Evolutionary conservation across 2,888 invertebrate species (phyloP), one percentile per base, ranked within the genome.

Genomic region (Melinaea menophilus): DNA sequence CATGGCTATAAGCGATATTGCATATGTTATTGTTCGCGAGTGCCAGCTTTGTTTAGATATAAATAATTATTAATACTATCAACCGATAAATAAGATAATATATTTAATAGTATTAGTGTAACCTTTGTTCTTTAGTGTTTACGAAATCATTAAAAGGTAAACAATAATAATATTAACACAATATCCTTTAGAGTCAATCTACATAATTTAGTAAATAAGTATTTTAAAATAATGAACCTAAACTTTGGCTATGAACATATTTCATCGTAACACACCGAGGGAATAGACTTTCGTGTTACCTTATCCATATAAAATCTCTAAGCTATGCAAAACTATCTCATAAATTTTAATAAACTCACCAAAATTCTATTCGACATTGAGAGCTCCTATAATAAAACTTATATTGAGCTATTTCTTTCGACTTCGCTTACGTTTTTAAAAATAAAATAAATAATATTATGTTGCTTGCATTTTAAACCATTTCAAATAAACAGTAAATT

Each of bases 281-380:
- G 66, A 64, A 51, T 54, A 61, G 59, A 48, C 56, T 59, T 60
- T 64, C 59, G 60, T 56, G 64, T 62, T 60, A 66, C 64, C 60
- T 59, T 68, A 66, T 64, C 62, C 56, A 61, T 61, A 63, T 64
- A 68, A 65, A 65, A 66, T 65, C 60, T 67, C 57, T 59, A 54
- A 64, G 56, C 58, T 60, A 66, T 63, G 65, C 61, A 61, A 65
- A 64, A 68, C 65, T 67, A 22, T 67, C 65, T 68, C 69, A 69
- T 69, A 71, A 66, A 69, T 71, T 69, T 71, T 69, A 71, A 71
- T 68, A 68, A 66, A 63, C 58, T 61, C 62, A 35, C 62, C 41
- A 59, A 64, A 65, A 63, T 65, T 66, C 61, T 69, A 67, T 64
- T 62, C 65, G 65, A 65, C 63, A 67, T 59, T 31, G 61, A 34